phyloP scores from a whole-genome alignment of 2,113 vertebrate genomes.

The Dasyprocta punctata region DNA sequence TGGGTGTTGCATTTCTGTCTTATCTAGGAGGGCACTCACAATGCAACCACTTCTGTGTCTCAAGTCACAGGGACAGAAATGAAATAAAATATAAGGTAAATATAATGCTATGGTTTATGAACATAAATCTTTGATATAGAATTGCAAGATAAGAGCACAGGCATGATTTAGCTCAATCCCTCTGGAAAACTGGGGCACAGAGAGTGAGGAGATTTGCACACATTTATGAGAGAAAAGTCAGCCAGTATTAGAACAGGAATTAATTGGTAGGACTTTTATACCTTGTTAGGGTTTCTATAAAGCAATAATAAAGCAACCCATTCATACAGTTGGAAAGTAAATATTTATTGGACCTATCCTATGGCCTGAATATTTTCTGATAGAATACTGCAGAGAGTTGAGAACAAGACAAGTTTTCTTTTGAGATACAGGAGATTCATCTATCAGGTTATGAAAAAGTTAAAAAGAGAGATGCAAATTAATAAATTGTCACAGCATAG shows the following conservation, averaged over 20 bases:
- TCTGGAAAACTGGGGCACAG: slow-evolving; percentile 8
- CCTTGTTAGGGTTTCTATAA: neutral
- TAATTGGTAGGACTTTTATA: neutral
- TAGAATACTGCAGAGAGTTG: neutral
- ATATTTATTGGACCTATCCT: neutral
- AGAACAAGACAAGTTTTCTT: neutral
- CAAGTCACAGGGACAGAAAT: neutral
- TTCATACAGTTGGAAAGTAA: neutral
- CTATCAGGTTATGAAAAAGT: neutral
- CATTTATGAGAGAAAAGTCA: neutral
- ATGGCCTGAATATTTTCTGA: neutral
- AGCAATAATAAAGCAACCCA: neutral
- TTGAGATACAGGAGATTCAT: neutral
- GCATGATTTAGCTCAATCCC: slow-evolving; percentile 21
- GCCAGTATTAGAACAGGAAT: slow-evolving; percentile 18
- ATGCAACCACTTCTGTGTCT: neutral
- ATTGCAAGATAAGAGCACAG: neutral
- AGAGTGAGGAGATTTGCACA: slow-evolving; percentile 12
- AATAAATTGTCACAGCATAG: neutral
- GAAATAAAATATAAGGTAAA: slow-evolving; percentile 19
- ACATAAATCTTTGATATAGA: neutral
- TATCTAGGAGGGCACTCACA: neutral
- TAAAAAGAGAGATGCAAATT: neutral
- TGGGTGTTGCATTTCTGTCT: neutral
- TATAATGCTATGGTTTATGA: neutral